These are phyloP conservation scores for Caenorhabditis sp. DNA, from an alignment of 2,888 invertebrate genomes.

Conservation along the genomic window DNA sequence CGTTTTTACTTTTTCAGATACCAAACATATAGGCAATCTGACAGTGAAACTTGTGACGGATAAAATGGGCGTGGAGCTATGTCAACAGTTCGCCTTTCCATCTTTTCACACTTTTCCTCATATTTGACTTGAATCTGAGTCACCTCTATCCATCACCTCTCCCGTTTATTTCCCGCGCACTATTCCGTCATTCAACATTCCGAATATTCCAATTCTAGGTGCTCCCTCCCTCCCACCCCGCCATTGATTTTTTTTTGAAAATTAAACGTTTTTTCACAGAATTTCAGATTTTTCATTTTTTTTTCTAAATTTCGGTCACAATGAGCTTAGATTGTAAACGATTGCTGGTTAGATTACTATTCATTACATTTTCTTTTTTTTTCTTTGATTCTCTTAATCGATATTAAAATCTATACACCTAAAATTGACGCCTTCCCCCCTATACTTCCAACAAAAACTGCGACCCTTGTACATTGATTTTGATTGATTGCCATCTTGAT, in stretches of 20 bases:
- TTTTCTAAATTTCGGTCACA: constrained; percentile 35
- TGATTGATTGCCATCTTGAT: constrained; percentile 54
- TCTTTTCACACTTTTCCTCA: constrained; percentile 29
- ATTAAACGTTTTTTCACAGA: too few relatives aligned
- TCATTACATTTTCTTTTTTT: constrained; percentile 2
- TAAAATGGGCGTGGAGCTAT: constrained; percentile 47
- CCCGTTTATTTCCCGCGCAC: constrained; percentile 2
- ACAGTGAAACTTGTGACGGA: constrained; percentile 71
- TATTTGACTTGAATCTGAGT: constrained; percentile 59
- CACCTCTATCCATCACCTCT: constrained; percentile 42
- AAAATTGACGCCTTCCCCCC: too few relatives aligned
- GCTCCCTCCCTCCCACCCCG: too few relatives aligned
- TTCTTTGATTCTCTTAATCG: neutral
- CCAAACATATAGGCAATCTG: constrained; percentile 78
- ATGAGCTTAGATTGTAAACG: constrained; percentile 63
- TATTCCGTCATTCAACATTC: constrained; percentile 62
- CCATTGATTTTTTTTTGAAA: neutral
- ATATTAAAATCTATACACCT: neutral
- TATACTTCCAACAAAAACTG: neutral
- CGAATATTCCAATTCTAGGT: constrained; percentile 53
- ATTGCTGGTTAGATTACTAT: constrained; percentile 46
- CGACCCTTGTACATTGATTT: constrained; percentile 46
- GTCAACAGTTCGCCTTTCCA: constrained; percentile 53
- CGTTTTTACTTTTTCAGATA: constrained; percentile 56
- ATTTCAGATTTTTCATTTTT: constrained; percentile 43